Conservation (phyloP, 2,113 vertebrate genomes). For the Seriola rivoliana region DNA sequence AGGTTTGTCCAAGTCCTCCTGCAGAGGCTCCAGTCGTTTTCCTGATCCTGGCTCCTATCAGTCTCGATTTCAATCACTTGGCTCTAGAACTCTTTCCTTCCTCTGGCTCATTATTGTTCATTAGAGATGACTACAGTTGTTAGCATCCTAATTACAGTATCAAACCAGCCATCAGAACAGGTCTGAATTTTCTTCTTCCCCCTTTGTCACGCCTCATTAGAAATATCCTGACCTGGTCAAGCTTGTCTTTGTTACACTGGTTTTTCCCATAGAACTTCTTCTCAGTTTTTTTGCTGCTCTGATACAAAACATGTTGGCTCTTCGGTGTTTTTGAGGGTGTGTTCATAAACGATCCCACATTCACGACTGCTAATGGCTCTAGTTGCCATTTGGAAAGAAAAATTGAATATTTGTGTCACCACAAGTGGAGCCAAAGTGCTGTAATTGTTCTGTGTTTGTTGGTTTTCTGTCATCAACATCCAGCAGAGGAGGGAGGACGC, state of each 20-base stretch:
- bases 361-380: background rate
- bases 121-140: constrained; percentile 52
- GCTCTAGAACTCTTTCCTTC: constrained; percentile 18
- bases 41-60: constrained; percentile 4
- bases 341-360: background rate
- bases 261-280: constrained; percentile 24
- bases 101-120: constrained; percentile 57
- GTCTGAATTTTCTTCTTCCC: background rate
- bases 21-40: background rate
- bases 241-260: background rate
- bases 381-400: background rate
- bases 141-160: constrained; percentile 57
- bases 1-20: background rate
- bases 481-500: background rate
- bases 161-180: constrained; percentile 6
- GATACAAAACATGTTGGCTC: background rate
- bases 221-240: constrained; percentile 19
- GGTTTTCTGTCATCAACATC: constrained; percentile 9
- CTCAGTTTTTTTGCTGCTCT: background rate
- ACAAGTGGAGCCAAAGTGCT: background rate
- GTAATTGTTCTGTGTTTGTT: constrained; percentile 16
- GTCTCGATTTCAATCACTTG: constrained; percentile 32
- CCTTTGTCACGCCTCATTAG: constrained; percentile 19
- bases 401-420: background rate
- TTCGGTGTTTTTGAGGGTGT: background rate